These are phyloP conservation scores for Taxidea taxus DNA, from an alignment of 2,113 vertebrate genomes.

Conservation along the genomic window DNA sequence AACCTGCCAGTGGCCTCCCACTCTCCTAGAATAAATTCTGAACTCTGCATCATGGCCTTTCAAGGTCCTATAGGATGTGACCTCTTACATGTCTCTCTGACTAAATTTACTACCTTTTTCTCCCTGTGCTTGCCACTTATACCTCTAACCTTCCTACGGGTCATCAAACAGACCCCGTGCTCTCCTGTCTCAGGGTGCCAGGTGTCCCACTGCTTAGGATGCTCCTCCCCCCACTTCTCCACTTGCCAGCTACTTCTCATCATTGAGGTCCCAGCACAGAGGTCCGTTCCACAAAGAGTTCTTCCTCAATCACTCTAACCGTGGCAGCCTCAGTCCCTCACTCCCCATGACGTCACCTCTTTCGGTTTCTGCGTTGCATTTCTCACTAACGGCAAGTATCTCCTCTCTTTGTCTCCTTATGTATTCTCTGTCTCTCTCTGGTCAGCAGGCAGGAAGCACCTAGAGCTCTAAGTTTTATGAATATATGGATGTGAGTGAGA, in stretches of 20 bases:
- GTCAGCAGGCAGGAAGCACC: not conserved
- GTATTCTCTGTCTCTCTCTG: not conserved
- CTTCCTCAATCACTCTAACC: not conserved
- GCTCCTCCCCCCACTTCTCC: not conserved
- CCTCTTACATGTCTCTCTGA: not conserved
- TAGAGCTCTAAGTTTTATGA: not conserved
- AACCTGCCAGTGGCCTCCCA: not conserved
- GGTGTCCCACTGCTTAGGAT: not conserved
- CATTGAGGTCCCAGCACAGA: not conserved
- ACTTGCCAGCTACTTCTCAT: not conserved
- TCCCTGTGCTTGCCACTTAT: not conserved
- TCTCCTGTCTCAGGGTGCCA: not conserved
- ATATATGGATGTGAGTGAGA: not conserved
- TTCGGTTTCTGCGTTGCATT: not conserved
- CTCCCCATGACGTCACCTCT: not conserved
- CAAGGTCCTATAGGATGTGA: not conserved
- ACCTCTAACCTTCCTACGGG: not conserved
- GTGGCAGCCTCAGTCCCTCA: not conserved
- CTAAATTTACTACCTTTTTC: not conserved
- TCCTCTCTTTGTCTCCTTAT: not conserved
- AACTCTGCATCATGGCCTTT: not conserved
- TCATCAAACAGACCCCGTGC: rapidly evolving
- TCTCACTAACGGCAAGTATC: not conserved
- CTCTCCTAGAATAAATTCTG: not conserved
- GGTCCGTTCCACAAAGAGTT: not conserved